A percentile compares a stretch with the other conserved stretches of the same genome.
phyloP scores from a whole-genome alignment of 2,797 vertebrate genomes.

The Bradypus variegatus region DNA sequence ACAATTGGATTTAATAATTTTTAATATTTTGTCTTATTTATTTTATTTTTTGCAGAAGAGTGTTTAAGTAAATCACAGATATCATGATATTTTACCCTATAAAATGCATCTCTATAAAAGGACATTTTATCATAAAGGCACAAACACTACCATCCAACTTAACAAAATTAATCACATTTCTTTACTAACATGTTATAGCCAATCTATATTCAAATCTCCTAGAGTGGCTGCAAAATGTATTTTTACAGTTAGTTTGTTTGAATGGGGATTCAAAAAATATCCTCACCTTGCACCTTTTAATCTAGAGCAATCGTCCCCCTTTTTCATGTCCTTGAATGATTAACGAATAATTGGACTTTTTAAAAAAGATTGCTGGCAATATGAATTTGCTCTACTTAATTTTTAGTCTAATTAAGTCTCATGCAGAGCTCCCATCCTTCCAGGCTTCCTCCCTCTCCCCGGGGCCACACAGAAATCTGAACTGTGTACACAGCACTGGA shows the following conservation, averaged over 20 bases:
- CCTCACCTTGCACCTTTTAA: not conserved
- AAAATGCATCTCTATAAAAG: not conserved
- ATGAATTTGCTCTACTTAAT: not conserved
- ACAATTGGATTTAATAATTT: not conserved
- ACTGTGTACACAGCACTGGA: not conserved
- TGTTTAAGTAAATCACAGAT: not conserved
- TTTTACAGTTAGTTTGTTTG: not conserved
- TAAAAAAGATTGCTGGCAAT: not conserved
- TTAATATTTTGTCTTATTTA: not conserved
- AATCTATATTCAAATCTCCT: slow-evolving; percentile 1
- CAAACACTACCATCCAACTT: not conserved
- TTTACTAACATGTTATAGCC: not conserved
- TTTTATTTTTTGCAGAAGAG: not conserved
- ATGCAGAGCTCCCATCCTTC: not conserved
- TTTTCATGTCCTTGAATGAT: not conserved
- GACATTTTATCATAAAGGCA: not conserved
- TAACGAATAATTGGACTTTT: not conserved
- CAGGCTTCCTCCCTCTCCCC: not conserved
- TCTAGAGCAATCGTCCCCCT: not conserved
- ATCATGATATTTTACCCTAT: not conserved
- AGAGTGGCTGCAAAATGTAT: not conserved
- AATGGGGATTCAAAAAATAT: not conserved
- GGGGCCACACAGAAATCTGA: not conserved
- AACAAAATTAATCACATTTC: not conserved
- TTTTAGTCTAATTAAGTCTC: slow-evolving; percentile 25